Evolutionary conservation across 2,888 invertebrate species (phyloP).

Genomic region (Caenorhabditis auriculariae): DNA sequence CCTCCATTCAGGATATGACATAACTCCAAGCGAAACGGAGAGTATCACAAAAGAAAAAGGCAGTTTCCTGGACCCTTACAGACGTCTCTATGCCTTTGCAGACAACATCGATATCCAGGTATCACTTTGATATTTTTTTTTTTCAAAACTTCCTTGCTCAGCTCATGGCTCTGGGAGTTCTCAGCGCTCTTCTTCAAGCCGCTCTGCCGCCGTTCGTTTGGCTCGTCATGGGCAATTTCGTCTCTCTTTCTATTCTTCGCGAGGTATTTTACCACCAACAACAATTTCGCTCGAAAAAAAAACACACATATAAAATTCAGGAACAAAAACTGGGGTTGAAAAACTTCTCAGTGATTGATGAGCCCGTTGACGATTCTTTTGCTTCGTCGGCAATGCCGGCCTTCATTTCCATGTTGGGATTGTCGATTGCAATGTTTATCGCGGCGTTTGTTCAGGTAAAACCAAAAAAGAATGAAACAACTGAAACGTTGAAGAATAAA

Average conservation of each 20-base stretch:
- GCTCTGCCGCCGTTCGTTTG: conserved; percentile 60
- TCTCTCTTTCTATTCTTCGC: conserved; percentile 48
- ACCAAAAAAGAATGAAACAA: too few relatives aligned
- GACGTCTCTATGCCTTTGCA: conserved; percentile 39
- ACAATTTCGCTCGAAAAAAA: too few relatives aligned
- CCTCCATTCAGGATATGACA: conserved; percentile 29
- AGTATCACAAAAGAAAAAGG: conserved; percentile 5
- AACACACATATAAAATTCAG: conserved; percentile 5
- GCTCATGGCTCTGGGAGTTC: conserved; percentile 53
- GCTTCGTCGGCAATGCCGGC: conserved; percentile 50
- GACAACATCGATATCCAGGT: conserved; percentile 45
- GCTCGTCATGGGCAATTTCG: conserved; percentile 61
- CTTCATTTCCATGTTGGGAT: conserved; percentile 53
- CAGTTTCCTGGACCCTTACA: conserved; percentile 29
- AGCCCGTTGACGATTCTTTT: conserved; percentile 44
- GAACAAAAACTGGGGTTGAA: conserved; percentile 27
- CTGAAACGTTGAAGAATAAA: too few relatives aligned
- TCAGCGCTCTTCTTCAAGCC: conserved; percentile 55
- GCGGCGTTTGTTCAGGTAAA: conserved; percentile 57
- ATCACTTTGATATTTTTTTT: neutral
- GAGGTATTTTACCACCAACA: conserved; percentile 26
- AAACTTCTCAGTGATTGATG: conserved; percentile 33
- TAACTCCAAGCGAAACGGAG: conserved; percentile 12
- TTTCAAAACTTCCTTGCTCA: conserved; percentile 12
- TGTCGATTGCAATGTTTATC: conserved; percentile 55